phyloP scores from a whole-genome alignment of 2,113 vertebrate genomes.

The Actenoides hombroni region DNA sequence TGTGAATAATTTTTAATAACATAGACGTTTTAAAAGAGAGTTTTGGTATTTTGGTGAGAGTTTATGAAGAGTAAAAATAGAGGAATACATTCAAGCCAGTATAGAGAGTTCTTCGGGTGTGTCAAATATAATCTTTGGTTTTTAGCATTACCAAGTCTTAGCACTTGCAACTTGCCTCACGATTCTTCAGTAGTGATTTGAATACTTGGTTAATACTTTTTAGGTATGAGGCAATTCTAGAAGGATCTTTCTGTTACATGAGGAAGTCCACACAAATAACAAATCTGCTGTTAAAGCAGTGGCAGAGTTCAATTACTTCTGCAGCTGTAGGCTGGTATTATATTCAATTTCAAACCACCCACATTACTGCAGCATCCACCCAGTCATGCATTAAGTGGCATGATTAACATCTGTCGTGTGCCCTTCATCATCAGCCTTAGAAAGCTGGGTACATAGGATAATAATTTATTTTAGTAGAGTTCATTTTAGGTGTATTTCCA shows the following conservation, averaged over 20 bases:
- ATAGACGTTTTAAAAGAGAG: not conserved
- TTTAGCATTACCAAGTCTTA: not conserved
- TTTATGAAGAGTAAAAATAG: not conserved
- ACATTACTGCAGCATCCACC: not conserved
- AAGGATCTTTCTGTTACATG: not conserved
- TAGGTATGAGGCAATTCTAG: not conserved
- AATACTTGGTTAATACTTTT: not conserved
- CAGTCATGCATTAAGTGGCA: conserved; percentile 18
- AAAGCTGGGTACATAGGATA: not conserved
- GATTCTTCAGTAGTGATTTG: not conserved
- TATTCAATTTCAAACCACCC: not conserved
- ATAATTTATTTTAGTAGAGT: not conserved
- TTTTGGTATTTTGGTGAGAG: not conserved
- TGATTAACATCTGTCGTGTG: not conserved
- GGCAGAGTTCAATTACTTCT: conserved; percentile 1
- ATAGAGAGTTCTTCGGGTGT: not conserved
- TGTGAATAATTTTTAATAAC: not conserved
- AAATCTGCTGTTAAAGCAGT: not conserved
- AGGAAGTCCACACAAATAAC: not conserved
- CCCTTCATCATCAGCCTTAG: not conserved
- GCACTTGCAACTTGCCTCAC: not conserved
- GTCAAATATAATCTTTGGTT: not conserved
- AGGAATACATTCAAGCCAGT: not conserved
- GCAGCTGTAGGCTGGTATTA: conserved; percentile 5
- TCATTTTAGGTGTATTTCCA: not conserved